Evolutionary conservation across 2,113 vertebrate species (phyloP), one percentile per base, ranked within the genome.

Genomic region (Xiphophorus hellerii): DNA sequence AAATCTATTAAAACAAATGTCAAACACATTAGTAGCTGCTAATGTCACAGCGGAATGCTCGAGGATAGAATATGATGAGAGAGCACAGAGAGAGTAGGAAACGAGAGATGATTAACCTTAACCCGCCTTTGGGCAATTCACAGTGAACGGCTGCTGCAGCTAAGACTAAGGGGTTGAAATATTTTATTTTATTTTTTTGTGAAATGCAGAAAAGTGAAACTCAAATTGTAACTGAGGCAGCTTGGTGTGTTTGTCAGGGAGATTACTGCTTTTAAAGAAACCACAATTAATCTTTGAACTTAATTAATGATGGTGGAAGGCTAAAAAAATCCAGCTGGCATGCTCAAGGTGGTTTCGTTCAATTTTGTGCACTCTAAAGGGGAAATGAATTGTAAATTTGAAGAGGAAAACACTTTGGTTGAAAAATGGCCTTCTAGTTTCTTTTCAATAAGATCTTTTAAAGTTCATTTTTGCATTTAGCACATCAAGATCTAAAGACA

Each of bases 1-100:
- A 83, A 89, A 86, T 84, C 87, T 89, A 91, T 87, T 92, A 90
- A 89, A 89, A 84, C 81, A 90, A 92, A 94, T 91, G 90, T 92
- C 86, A 93, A 88, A 92, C 85, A 87, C 87, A 89, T 90, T 88
- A 82, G 79, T 29, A 84, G 87, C 85, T 35, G 66, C 71, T 88
- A 89, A 89, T 91, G 87, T 78, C 86, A 86, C 66, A 10, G 77
- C 33, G 77, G 65, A 76, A 86, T 51, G 86, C 87, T 89, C 25
- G 62, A 69, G 84, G 86, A 84, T 2, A 83, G 74, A 84, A 65
- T 84, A 81, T 77, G 72, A 90, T 78, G 65, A 84, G 73, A 75
- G 54, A 60, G 15, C 77, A 73, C 2, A 33, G 78, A 81, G 71
- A 74, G 71, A 75, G 71, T 60, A 76, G 78, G 74, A 84, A 90